A percentile compares a stretch with the other conserved stretches of the same genome.
Evolutionary conservation across 2,113 vertebrate genomes (phyloP).

Genomic region (Rhynchopsitta pachyrhyncha): DNA sequence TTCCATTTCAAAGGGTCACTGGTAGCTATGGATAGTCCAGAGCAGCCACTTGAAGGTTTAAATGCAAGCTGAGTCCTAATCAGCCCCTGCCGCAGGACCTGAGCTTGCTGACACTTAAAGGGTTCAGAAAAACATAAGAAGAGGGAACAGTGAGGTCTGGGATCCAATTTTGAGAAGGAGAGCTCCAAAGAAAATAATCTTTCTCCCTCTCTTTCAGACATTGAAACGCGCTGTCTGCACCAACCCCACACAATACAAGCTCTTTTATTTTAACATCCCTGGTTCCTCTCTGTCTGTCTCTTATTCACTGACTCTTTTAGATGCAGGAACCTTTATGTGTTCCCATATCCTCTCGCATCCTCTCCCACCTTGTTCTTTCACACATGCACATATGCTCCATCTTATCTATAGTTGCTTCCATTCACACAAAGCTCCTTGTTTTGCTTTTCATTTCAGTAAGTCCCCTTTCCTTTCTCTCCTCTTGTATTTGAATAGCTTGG

Average conservation of each 20-base stretch:
- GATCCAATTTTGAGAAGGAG: neutral
- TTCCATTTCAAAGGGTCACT: neutral
- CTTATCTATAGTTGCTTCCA: neutral
- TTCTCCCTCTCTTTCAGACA: neutral
- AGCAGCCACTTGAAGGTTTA: neutral
- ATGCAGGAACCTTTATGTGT: neutral
- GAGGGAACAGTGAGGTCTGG: neutral
- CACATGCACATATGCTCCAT: constrained; percentile 50
- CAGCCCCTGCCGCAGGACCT: neutral
- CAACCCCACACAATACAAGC: fast-evolving
- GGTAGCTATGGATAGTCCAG: neutral
- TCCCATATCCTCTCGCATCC: constrained; percentile 12
- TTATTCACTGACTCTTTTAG: neutral
- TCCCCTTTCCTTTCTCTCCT: neutral
- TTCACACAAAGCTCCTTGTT: neutral
- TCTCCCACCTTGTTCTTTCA: constrained; percentile 56
- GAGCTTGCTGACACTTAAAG: neutral
- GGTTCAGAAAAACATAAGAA: neutral
- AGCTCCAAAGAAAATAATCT: neutral
- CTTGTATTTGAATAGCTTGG: neutral
- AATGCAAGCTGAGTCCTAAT: neutral
- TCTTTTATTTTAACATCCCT: neutral
- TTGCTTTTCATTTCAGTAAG: neutral
- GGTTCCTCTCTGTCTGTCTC: neutral
- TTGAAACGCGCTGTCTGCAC: neutral